Base-by-base conservation (phyloP, 1,140 invertebrate genomes). In the Drosophila tani region DNA sequence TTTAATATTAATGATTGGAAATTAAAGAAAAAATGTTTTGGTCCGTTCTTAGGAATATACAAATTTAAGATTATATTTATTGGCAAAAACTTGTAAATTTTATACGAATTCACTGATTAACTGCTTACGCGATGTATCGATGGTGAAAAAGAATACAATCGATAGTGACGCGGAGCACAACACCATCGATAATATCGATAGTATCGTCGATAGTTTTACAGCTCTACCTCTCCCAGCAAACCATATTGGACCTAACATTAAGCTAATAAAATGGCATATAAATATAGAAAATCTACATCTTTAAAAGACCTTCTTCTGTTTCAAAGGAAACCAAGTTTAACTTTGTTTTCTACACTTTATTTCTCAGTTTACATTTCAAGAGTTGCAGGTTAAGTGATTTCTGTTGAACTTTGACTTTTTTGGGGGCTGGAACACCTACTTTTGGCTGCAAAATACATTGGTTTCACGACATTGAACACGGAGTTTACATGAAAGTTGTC, bases 211-310 rank as follows among this genome's bases (percentile, higher is more conserved):
- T n/a, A n/a, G n/a, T n/a, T n/a, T n/a, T n/a, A n/a, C n/a, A n/a
- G n/a, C n/a, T n/a, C n/a, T n/a, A n/a, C n/a, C n/a, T n/a, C n/a
- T n/a, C 46, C 12, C 47, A 46, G 32, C 65, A 58, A 43, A 56
- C 19, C 41, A 69, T 70, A 70, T 70, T 35, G 40, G 47, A 68
- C 47, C 19, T 67, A 35, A 67, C 29, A 53, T 40, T 69, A 69
- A 67, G 67, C 63, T 45, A 73, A 73, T 59, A 70, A 73, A 73
- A 70, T 29, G 51, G 66, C 66, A 73, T 73, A 46, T 46, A 47
- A 32, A 49, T 49, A 69, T 69, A 27, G 19, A 49, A 69, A 17
- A 49, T 19, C 41, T 3, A 59, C 2, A 59, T 29, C 12, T 58
- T 35, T 35, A 1, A 19, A 56, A 24, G 14, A 15, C 17, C 1